A percentile compares a stretch with the other conserved stretches of the same genome.
These are phyloP conservation scores for Corythoichthys haematopterus DNA, from an alignment of 2,113 vertebrate species.

Conservation along the genomic window DNA sequence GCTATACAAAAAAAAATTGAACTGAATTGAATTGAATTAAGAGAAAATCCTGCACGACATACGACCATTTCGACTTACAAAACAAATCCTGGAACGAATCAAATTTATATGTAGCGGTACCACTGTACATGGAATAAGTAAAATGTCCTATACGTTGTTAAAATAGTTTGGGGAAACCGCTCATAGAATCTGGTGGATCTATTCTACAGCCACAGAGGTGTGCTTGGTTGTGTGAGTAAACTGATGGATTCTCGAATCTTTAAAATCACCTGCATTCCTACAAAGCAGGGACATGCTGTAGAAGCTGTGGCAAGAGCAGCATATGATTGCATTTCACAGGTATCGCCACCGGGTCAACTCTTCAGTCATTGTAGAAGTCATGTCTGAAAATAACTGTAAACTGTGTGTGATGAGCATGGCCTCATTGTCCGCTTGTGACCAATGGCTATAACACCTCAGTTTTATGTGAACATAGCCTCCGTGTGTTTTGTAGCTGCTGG, in stretches of 20 bases:
- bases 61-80: no score
- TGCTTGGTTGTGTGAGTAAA: background rate
- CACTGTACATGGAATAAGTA: background rate
- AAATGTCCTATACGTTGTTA: background rate
- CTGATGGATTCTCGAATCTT: background rate
- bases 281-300: background rate
- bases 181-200: background rate
- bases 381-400: background rate
- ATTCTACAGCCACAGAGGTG: background rate
- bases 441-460: background rate
- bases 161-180: background rate
- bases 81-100: no score
- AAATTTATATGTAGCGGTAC: no score
- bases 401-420: background rate
- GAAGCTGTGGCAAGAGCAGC: no score
- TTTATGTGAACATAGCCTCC: conserved; percentile 1
- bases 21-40: no score
- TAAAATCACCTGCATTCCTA: background rate
- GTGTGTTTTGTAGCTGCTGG: conserved; percentile 13
- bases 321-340: background rate
- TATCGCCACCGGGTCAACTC: background rate
- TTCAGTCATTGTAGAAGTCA: background rate
- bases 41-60: no score
- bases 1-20: no score
- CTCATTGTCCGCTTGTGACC: conserved; percentile 11